Conservation (phyloP, 2,888 invertebrate species). For the Volucella bombylans region DNA sequence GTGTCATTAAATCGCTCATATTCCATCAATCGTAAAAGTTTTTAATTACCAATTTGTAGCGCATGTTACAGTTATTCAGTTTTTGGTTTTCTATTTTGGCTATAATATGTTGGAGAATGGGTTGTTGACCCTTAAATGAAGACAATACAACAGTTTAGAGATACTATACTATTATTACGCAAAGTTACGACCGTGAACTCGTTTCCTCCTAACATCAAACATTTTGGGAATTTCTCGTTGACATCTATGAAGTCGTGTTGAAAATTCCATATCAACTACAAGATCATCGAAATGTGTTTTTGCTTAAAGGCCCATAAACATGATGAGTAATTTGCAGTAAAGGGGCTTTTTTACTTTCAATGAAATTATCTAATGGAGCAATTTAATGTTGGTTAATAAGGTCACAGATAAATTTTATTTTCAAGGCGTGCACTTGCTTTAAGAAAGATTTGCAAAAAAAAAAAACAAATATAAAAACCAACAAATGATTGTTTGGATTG, state of each 20-base stretch:
- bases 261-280: not conserved
- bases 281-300: constrained; percentile 4
- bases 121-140: constrained; percentile 26
- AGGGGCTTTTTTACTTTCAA: not conserved
- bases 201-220: constrained; percentile 18
- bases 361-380: not conserved
- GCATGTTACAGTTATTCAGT: constrained; percentile 16
- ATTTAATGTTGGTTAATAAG: constrained; percentile 4
- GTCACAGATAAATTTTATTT: constrained; percentile 13
- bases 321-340: constrained; percentile 15
- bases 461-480: too few relatives aligned
- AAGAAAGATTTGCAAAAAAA: too few relatives aligned
- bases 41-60: constrained; percentile 23
- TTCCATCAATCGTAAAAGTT: constrained; percentile 31
- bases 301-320: not conserved
- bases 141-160: constrained; percentile 26
- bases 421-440: not conserved
- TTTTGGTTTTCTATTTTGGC: not conserved
- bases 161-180: constrained; percentile 15
- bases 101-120: constrained; percentile 1
- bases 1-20: not conserved
- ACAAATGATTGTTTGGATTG: too few relatives aligned
- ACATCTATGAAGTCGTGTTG: not conserved
- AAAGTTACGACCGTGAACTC: constrained; percentile 38
- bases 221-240: constrained; percentile 1